phyloP scores from a whole-genome alignment of 2,888 invertebrate genomes.

The Xanthia togata region DNA sequence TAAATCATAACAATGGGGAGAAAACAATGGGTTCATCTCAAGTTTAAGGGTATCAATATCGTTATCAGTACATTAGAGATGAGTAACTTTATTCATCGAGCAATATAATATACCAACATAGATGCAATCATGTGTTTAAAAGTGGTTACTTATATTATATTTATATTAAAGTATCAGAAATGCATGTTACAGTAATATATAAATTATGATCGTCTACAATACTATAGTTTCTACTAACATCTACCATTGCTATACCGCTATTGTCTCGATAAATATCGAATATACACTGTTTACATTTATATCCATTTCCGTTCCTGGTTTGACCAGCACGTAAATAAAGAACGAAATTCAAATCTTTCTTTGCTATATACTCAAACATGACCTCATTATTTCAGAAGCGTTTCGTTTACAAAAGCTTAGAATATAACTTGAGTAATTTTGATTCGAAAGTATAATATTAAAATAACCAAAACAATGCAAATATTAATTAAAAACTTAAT shows the following conservation, averaged over 20 bases:
- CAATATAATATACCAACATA: not conserved
- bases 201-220: constrained; percentile 24
- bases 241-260: constrained; percentile 13
- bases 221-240: constrained; percentile 14
- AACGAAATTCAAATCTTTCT: constrained; percentile 13
- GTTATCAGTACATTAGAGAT: not conserved
- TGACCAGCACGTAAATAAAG: constrained; percentile 21
- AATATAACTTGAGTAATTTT: not conserved
- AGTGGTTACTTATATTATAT: not conserved
- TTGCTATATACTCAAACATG: constrained; percentile 8
- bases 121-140: not conserved
- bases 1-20: not conserved
- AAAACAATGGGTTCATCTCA: not conserved
- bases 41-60: not conserved
- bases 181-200: constrained; percentile 3
- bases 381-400: constrained; percentile 2
- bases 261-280: constrained; percentile 50
- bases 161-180: not conserved
- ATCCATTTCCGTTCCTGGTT: constrained; percentile 30
- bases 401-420: not conserved
- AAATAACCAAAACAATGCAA: not conserved
- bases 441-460: not conserved
- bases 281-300: constrained; percentile 42
- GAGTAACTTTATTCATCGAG: not conserved
- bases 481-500: constrained; percentile 45